These are phyloP conservation scores for Drosophila helvetica DNA, from an alignment of 2,888 invertebrate species.

Conservation along the genomic window DNA sequence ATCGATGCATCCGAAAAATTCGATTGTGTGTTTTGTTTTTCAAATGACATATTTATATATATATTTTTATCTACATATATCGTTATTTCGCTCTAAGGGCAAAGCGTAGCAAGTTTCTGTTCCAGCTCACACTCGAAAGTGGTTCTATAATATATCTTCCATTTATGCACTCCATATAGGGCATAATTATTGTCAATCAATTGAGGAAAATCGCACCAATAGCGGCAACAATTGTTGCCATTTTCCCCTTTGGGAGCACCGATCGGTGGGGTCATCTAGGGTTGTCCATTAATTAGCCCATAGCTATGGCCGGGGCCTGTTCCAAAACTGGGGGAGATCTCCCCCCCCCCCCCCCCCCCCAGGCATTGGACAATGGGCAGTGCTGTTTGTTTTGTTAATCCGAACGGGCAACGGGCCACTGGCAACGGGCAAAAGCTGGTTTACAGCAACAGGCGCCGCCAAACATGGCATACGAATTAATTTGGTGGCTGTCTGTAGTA, in stretches of 20 bases:
- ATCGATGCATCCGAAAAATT: no score
- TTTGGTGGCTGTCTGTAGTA: constrained; percentile 52
- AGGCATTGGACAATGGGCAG: constrained; percentile 1
- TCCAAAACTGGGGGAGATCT: constrained; percentile 29
- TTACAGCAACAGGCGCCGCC: constrained; percentile 66
- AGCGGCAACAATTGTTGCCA: constrained; percentile 9
- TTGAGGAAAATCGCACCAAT: constrained; percentile 20
- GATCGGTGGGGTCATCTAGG: constrained; percentile 4
- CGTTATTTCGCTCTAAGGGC: no score
- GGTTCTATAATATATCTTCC: background rate
- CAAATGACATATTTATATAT: no score
- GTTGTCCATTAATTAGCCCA: constrained; percentile 54
- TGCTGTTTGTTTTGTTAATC: constrained; percentile 65
- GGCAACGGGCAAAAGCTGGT: constrained; percentile 63
- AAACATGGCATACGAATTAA: constrained; percentile 74
- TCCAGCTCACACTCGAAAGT: no score
- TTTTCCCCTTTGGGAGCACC: background rate
- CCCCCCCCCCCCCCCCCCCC: no score
- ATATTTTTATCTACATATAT: no score
- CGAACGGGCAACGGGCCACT: no score
- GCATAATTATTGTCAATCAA: constrained; percentile 31
- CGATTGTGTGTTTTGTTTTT: no score
- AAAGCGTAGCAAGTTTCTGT: no score
- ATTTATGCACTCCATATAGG: background rate
- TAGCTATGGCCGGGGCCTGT: constrained; percentile 27